Evolutionary conservation across 2,797 vertebrate species (phyloP), one percentile per base, ranked within the genome.

Genomic region (Chiroxiphia lanceolata): DNA sequence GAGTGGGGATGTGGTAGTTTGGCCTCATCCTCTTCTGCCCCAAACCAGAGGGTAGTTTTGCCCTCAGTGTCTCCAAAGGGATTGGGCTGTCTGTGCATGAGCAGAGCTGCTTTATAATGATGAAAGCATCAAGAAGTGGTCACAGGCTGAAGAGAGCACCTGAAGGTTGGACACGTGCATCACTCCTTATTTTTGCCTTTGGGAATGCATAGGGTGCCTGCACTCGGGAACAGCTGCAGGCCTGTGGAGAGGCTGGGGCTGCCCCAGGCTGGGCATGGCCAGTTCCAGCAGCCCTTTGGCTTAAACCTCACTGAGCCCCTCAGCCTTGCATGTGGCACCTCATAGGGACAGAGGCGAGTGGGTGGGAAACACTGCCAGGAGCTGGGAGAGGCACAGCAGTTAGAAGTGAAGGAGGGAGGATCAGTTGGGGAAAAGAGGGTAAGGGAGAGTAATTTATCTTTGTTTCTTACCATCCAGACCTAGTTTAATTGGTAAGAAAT

Each of bases 11-110:
- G 3, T 3, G 8, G 27, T 26, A 34, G 23, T 34, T 77, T 13
- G 15, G 47, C 40, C 36, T 60, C 3, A 6, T 68, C 36, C 8
- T 71, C 16, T 65, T 80, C 38, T 27, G 51, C 29, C 15, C n/a
- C 2, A 9, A 36, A 13, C 40, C 22, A 16, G 54, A 20, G 11
- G 31, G 6, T 68, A 36, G 27, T 64, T 85, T 76, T 60, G 53
- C 17, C 20, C 48, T 74, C 2, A 0, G 0, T 67, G 27, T 47
- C 60, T 40, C 17, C 25, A 40, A 13, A 38, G 40, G 29, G 12
- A 38, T 34, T 1, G 1, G 54, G 72, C 68, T 2, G 1, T 31
- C 4, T 15, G 11, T 34, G 20, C 0, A 0, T 5, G 3, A 45
- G 15, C 12, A 15, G 3, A 1, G 2, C 31, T 40, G 25, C 72